These are phyloP conservation scores for Ochropleura leucogaster DNA, from an alignment of 2,888 invertebrate genomes.

Conservation along the genomic window DNA sequence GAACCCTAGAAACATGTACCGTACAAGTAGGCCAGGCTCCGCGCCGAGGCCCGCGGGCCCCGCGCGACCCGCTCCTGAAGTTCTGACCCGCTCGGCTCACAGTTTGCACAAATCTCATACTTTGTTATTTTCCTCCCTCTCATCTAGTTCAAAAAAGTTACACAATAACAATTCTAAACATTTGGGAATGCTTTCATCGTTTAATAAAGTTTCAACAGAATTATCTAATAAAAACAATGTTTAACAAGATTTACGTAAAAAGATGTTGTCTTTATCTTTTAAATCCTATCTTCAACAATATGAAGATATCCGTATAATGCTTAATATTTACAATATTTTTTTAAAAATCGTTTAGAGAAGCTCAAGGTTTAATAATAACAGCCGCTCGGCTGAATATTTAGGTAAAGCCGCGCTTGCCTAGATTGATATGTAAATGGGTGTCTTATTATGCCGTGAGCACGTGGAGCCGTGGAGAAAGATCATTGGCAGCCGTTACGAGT, in stretches of 20 bases:
- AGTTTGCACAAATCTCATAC: conserved; percentile 12
- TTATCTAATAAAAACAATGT: conserved; percentile 53
- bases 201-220: conserved; percentile 44
- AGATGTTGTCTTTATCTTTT: conserved; percentile 17
- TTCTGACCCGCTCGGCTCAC: conserved; percentile 4
- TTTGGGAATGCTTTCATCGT: conserved; percentile 36
- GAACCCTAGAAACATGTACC: no score
- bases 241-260: conserved; percentile 24
- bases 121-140: conserved; percentile 17
- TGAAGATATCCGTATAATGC: not conserved
- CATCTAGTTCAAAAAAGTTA: conserved; percentile 44
- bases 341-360: not conserved
- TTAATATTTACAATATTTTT: not conserved
- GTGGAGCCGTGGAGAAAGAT: no score
- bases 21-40: not conserved
- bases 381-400: no score
- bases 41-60: not conserved
- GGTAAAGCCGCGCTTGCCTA: no score
- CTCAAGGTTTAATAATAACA: no score
- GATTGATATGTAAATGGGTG: no score
- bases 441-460: no score
- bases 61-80: no score
- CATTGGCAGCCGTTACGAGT: no score
- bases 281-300: not conserved
- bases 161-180: conserved; percentile 51